Evolutionary conservation across 2,797 vertebrate genomes (phyloP).

Genomic region (Threskiornis aethiopicus): DNA sequence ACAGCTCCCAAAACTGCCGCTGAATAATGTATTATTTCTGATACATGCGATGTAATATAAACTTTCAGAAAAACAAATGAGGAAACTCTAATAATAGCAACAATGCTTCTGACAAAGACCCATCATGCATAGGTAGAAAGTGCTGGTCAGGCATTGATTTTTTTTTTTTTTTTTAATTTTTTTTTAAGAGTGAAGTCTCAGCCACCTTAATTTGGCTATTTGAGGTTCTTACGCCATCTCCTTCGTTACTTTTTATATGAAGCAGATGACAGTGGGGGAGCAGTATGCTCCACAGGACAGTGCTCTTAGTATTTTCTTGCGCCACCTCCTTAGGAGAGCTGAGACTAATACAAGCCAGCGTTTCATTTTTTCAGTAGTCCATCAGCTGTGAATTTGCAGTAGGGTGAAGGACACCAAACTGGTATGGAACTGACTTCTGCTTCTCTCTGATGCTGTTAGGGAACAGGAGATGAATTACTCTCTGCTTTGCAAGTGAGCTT

Average conservation of each 20-base stretch:
- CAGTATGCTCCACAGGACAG: not conserved
- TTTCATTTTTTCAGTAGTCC: not conserved
- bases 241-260: not conserved
- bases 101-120: not conserved
- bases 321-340: not conserved
- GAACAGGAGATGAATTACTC: not conserved
- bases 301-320: not conserved
- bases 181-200: not conserved
- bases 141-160: not conserved
- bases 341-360: not conserved
- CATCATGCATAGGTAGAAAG: not conserved
- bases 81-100: not conserved
- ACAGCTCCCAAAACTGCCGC: not conserved
- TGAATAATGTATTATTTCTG: not conserved
- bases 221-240: not conserved
- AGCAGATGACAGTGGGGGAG: not conserved
- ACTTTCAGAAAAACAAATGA: not conserved
- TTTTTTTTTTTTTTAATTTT: not conserved
- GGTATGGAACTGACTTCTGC: not conserved
- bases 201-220: not conserved
- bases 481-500: not conserved
- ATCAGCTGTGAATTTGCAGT: not conserved
- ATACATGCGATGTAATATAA: not conserved
- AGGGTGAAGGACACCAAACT: not conserved
- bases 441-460: not conserved